Percentiles rank a stretch among this genome's conserved stretches.
These are phyloP conservation scores for Aleadryas rufinucha DNA, from an alignment of 2,113 vertebrate genomes.

Conservation along the genomic window DNA sequence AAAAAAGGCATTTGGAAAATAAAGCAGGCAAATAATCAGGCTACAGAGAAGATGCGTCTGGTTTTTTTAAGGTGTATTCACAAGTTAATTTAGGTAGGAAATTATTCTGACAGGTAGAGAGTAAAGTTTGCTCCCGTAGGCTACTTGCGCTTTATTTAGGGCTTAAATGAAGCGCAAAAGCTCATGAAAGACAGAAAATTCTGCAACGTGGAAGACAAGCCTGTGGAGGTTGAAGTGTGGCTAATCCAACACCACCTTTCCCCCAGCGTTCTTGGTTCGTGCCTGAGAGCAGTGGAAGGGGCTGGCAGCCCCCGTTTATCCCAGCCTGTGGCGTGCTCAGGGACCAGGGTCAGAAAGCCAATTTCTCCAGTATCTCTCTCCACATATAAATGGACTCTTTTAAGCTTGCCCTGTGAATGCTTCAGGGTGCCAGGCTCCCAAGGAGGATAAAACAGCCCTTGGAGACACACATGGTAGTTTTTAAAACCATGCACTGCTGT, in stretches of 20 bases:
- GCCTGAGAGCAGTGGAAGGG: background rate
- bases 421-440: background rate
- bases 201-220: background rate
- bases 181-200: slow-evolving; percentile 43
- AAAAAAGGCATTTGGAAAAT: background rate
- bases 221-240: background rate
- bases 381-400: background rate
- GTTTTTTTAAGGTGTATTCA: background rate
- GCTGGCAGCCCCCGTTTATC: background rate
- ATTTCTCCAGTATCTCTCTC: background rate
- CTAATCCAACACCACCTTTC: background rate
- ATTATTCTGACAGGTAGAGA: slow-evolving; percentile 58
- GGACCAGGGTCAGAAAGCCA: accelerated
- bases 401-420: background rate
- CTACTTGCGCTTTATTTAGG: slow-evolving; percentile 49
- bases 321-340: accelerated
- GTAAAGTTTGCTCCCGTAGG: slow-evolving; percentile 32
- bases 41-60: background rate
- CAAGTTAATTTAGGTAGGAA: slow-evolving; percentile 62
- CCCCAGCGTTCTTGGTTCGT: background rate
- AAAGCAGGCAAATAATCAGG: background rate
- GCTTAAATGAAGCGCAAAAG: slow-evolving; percentile 48
- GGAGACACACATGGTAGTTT: background rate
- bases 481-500: background rate
- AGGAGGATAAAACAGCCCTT: background rate